Base-by-base conservation (phyloP, 1,140 invertebrate genomes). In the Dendroctonus ponderosae region DNA sequence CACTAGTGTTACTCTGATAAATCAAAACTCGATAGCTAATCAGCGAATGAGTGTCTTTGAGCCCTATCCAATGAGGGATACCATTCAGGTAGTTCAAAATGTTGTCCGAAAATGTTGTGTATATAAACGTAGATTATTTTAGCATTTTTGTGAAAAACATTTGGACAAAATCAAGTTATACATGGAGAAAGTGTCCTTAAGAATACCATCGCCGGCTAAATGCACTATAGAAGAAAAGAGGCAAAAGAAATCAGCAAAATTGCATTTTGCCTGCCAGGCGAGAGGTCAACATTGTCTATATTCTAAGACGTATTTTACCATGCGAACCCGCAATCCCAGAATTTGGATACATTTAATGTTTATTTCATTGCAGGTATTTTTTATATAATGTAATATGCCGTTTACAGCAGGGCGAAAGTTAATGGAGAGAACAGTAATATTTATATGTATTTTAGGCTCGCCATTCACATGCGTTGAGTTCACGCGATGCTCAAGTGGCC, bases 291-390 rank as follows among this genome's bases (percentile, higher is more conserved):
- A 95, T 80, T 97, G 94, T 79, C 83, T 97, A n/a, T 97, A 94
- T 82, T 87, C 86, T 57, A 87, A 88, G 73, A 88, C 89, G 50
- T 87, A 90, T 75, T 97, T 96, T 79, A 90, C 87, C 3, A 87
- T 96, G 84, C 86, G 92, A 74, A 96, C 94, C 48, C 85, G 91
- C 69, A 87, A 91, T 79, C 90, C 94, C 8, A 85, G 91, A 70
- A 88, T 91, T 56, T 97, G 94, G 94, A 93, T 97, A 67, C 94
- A 97, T 82, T 83, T 97, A 12, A 97, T 97, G 92, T 96, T 97
- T 80, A 85, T 97, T 44, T 91, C 93, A 66, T 85, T 96, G 71
- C 90, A 93, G 84, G 87, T 89, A 43, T 14, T 11, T 44, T 26
- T 26, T 26, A 26, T 26, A 26, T 26, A 26, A 26, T 26, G 26